Conservation (phyloP, 2,113 vertebrate species). For the Tachycineta bicolor region DNA sequence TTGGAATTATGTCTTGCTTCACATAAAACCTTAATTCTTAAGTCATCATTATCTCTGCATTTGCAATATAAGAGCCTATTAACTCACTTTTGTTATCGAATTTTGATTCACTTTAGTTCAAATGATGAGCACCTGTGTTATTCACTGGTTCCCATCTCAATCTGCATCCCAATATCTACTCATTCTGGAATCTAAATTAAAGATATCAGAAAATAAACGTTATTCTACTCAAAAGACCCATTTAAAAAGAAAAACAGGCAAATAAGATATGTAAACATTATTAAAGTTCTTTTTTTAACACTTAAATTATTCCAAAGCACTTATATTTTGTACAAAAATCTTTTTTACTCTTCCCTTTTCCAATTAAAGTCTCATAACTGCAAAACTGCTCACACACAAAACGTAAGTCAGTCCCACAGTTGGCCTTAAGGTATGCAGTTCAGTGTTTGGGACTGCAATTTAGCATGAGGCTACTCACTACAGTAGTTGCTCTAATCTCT, state of each 20-base stretch:
- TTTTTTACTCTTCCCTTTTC: neutral
- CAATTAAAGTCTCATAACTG: neutral
- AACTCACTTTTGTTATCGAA: conserved; percentile 23
- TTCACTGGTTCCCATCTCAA: conserved; percentile 1
- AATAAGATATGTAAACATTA: neutral
- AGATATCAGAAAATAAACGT: neutral
- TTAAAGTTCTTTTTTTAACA: neutral
- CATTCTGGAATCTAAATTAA: neutral
- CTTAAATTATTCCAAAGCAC: neutral
- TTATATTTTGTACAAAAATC: neutral
- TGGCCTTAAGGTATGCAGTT: neutral
- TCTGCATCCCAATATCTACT: neutral
- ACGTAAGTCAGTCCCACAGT: neutral
- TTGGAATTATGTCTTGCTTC: conserved; percentile 27
- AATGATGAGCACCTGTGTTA: neutral
- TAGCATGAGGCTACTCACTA: neutral
- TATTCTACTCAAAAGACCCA: neutral
- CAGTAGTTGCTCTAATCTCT: neutral
- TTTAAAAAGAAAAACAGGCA: neutral
- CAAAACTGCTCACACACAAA: neutral
- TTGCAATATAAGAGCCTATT: conserved; percentile 40
- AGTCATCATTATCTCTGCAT: conserved; percentile 36
- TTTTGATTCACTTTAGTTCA: neutral
- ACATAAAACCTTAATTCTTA: conserved; percentile 54
- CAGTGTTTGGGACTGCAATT: neutral